Conservation (phyloP, 2,797 vertebrate genomes). For the Telmatherina bonti region DNA sequence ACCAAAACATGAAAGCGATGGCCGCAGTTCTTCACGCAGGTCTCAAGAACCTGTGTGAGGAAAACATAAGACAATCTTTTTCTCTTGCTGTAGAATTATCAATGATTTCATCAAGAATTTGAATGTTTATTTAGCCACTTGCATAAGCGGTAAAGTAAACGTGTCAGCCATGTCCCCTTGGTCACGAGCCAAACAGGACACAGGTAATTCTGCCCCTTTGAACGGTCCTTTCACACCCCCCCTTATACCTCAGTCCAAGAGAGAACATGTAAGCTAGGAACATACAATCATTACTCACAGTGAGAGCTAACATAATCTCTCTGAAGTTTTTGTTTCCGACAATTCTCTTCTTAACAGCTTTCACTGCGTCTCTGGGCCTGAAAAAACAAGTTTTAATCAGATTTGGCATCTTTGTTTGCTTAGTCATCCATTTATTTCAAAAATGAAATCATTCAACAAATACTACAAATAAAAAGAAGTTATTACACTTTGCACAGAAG, state of each 20-base stretch:
- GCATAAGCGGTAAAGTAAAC: neutral
- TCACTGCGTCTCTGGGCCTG: constrained; percentile 95
- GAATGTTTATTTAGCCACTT: constrained; percentile 7
- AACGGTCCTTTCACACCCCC: neutral
- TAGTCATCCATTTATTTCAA: neutral
- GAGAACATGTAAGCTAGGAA: neutral
- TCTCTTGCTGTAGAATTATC: neutral
- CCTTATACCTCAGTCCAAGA: neutral
- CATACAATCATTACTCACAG: constrained; percentile 73
- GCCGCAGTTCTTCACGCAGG: constrained; percentile 98
- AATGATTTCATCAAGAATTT: neutral
- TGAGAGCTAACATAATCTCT: constrained; percentile 95
- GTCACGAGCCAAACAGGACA: constrained; percentile 8
- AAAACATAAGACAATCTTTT: neutral
- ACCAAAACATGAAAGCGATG: constrained; percentile 93
- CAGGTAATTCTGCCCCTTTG: constrained; percentile 1
- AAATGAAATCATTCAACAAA: constrained; percentile 9
- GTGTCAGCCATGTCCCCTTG: neutral
- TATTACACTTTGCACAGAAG: neutral
- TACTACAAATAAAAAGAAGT: neutral
- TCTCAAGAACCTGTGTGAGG: constrained; percentile 89
- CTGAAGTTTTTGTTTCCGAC: constrained; percentile 95
- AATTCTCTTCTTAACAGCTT: constrained; percentile 95
- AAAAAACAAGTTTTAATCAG: constrained; percentile 19
- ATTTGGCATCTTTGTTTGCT: constrained; percentile 3